Conservation (phyloP, 1,140 invertebrate species). For the Solenopsis fugax region DNA sequence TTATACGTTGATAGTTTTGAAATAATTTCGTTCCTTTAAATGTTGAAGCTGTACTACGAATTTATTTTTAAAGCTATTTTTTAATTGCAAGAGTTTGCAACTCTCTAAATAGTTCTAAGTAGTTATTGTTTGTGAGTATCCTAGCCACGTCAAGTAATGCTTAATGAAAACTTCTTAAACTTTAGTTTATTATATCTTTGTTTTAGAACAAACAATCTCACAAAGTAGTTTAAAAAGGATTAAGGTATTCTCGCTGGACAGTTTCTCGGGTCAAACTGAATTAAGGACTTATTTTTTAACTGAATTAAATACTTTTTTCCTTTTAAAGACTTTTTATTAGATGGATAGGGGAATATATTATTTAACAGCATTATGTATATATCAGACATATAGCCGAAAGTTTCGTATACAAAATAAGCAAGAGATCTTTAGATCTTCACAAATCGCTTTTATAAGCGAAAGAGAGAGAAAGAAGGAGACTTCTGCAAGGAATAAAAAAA, state of each 20-base stretch:
- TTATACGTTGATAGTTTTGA: neutral
- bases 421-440: neutral
- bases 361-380: neutral
- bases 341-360: neutral
- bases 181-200: constrained; percentile 44
- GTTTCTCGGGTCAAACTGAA: constrained; percentile 30
- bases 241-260: constrained; percentile 27
- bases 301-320: constrained; percentile 1
- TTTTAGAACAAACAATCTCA: constrained; percentile 32
- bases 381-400: neutral
- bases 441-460: neutral
- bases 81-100: neutral
- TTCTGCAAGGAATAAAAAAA: too few relatives aligned
- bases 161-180: neutral
- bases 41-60: neutral
- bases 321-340: neutral
- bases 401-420: neutral
- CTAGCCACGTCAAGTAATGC: neutral
- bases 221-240: constrained; percentile 31
- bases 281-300: constrained; percentile 13
- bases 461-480: too few relatives aligned
- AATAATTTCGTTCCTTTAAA: neutral
- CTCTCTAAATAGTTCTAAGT: neutral
- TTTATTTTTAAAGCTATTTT: neutral
- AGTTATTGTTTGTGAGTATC: neutral